Evolutionary conservation across 2,888 invertebrate species (phyloP).

Genomic region (Thecocarcelia acutangulata): DNA sequence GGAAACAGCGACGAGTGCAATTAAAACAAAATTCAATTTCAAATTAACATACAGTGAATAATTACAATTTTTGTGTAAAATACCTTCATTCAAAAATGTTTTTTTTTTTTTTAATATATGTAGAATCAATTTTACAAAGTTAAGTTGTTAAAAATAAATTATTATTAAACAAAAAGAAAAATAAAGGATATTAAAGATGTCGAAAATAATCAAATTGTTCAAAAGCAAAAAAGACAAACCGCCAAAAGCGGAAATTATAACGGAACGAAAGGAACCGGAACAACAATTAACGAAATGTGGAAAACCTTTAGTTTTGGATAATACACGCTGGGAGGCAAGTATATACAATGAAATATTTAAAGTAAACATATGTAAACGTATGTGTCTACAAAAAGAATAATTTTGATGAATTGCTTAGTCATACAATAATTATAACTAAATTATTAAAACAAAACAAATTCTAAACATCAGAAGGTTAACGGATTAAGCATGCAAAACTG

Average conservation of each 20-base stretch:
- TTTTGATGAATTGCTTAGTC: not conserved
- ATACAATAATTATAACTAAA: not conserved
- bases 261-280: conserved; percentile 75
- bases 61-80: no score
- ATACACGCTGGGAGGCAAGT: conserved; percentile 81
- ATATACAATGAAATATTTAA: conserved; percentile 50
- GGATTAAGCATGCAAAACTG: no score
- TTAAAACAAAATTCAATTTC: conserved; percentile 8
- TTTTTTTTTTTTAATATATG: no score
- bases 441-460: no score
- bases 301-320: conserved; percentile 79
- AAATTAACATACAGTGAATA: not conserved
- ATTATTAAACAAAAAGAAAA: not conserved
- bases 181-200: conserved; percentile 70
- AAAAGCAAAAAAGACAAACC: conserved; percentile 78
- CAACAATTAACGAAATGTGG: conserved; percentile 77
- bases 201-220: conserved; percentile 74
- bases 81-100: no score
- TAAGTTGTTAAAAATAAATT: conserved; percentile 18
- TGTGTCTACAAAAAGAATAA: no score
- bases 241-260: conserved; percentile 79
- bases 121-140: not conserved
- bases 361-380: not conserved
- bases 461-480: no score
- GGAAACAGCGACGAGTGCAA: conserved; percentile 43